Evolutionary conservation across 2,888 invertebrate genomes (phyloP), one percentile per base, ranked within the genome.

Genomic region (Leptopilina syphax): DNA sequence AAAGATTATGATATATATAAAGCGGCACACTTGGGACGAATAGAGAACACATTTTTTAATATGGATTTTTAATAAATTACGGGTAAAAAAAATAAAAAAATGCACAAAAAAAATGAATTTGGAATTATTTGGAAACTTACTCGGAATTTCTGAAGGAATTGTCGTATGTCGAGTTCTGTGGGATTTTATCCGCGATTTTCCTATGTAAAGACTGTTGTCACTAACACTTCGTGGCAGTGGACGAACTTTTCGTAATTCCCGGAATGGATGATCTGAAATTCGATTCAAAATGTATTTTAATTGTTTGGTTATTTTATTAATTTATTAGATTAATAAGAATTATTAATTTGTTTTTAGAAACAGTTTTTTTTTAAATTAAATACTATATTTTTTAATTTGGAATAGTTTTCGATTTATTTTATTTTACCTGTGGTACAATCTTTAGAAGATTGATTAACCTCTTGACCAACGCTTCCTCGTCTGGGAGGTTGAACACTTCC

Each of bases 191-290:
- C 91, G 88, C 60, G 87, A 79, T 83, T 91, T 92, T 10, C 88
- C 88, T 81, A 86, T 89, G 84, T 91, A 91, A 79, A 92, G 88
- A 41, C 86, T 91, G 77, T 92, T 92, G 83, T 93, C 93, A 82
- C 93, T 93, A 0, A 88, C 89, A 80, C 92, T 92, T 77, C 92
- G 88, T 67, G 92, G 91, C 79, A 92, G 83, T 47, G 87, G 89
- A 76, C 91, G 90, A 18, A 89, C 86, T 83, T 92, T 92, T 78
- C 91, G 85, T 10, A 88, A 83, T 44, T 92, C 92, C 77, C 90
- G 87, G 70, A 89, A 86, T 0, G 90, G 87, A 80, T 91, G 88
- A 84, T 92, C 92, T 92, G 77, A 54, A 68, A 80, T 24, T 70
- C 10, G 50, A 12, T 50, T 50, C 3, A 34, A 34, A 34, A 34